phyloP scores from a whole-genome alignment of 1,140 invertebrate species.

The Drosophila saltans region DNA sequence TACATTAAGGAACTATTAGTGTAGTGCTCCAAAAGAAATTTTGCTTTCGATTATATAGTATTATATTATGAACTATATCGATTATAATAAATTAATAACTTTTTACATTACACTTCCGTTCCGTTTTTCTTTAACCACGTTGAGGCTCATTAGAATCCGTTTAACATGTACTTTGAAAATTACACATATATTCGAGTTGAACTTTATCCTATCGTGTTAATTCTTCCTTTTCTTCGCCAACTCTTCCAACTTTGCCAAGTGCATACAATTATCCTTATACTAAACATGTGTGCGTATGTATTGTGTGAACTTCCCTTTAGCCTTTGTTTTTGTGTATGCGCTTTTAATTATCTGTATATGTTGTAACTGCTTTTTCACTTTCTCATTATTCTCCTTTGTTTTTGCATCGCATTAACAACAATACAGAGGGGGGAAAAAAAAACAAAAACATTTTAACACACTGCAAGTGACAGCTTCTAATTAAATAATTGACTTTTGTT shows the following conservation, averaged over 20 bases:
- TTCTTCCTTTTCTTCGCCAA: not conserved
- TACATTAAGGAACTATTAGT: too few species aligned
- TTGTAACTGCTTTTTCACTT: constrained; percentile 32
- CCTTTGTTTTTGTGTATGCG: constrained; percentile 48
- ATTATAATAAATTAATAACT: not conserved
- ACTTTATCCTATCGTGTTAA: constrained; percentile 3
- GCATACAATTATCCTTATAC: constrained; percentile 8
- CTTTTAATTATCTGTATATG: constrained; percentile 72
- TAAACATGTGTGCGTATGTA: not conserved
- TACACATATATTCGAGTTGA: not conserved
- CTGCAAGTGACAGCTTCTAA: constrained; percentile 73
- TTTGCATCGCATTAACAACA: constrained; percentile 44
- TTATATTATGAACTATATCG: too few species aligned
- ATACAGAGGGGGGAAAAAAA: not conserved
- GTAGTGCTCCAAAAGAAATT: too few species aligned
- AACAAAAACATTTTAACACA: constrained; percentile 18
- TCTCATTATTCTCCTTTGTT: constrained; percentile 48
- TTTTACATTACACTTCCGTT: not conserved
- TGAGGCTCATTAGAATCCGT: not conserved
- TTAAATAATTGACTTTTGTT: constrained; percentile 73
- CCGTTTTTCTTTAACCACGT: not conserved
- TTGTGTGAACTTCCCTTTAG: not conserved
- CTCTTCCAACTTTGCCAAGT: constrained; percentile 7
- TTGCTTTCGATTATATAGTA: too few species aligned
- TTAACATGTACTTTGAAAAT: not conserved